A percentile compares a stretch with the other conserved stretches of the same genome.
Conservation (phyloP, 2,113 vertebrate genomes). For the Phyllostomus discolor region DNA sequence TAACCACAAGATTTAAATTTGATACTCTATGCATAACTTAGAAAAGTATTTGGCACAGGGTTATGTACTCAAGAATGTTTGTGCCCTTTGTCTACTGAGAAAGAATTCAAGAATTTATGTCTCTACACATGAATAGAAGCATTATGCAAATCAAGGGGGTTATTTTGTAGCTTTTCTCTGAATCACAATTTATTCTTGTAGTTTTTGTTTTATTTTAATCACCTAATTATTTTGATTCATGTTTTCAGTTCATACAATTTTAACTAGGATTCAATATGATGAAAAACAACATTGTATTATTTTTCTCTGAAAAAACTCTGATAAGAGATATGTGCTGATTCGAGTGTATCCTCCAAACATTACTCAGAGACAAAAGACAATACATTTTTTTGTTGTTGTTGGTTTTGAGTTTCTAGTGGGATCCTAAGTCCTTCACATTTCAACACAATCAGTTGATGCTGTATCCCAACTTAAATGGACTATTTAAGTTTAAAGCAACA, state of each 20-base stretch:
- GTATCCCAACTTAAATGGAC: not conserved
- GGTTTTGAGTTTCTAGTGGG: not conserved
- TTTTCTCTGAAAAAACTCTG: not conserved
- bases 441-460: not conserved
- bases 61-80: not conserved
- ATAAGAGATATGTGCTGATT: not conserved
- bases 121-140: not conserved
- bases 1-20: not conserved
- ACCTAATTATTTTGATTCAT: not conserved
- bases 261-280: not conserved
- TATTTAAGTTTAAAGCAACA: not conserved
- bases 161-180: not conserved
- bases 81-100: not conserved
- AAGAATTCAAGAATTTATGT: not conserved
- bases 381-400: not conserved
- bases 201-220: not conserved
- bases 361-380: not conserved
- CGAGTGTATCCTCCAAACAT: not conserved
- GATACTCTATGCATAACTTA: not conserved
- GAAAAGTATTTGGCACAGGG: not conserved
- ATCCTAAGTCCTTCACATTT: not conserved
- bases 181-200: not conserved
- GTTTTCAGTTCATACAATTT: not conserved
- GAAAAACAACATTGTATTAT: not conserved
- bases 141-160: not conserved